Conservation (phyloP, 2,113 vertebrate genomes). For the Misgurnus mizolepis region DNA sequence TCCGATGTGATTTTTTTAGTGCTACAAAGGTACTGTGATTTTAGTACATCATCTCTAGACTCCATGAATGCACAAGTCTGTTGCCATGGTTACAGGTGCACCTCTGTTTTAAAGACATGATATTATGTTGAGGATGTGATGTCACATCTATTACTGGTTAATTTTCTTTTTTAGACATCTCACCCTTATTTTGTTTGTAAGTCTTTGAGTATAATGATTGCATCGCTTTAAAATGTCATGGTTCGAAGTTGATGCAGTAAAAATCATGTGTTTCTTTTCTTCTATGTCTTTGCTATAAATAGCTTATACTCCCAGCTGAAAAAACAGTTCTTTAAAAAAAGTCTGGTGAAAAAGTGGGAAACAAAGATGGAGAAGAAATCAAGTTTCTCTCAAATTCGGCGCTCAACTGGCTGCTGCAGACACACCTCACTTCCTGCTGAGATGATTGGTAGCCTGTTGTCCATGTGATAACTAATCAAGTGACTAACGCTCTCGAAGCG, state of each 20-base stretch:
- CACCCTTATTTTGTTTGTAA: neutral
- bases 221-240: constrained; percentile 34
- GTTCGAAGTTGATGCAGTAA: constrained; percentile 1
- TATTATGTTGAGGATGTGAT: constrained; percentile 22
- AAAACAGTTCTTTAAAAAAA: constrained; percentile 11
- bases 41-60: neutral
- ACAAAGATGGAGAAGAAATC: constrained; percentile 20
- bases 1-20: constrained; percentile 14
- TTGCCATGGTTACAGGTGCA: constrained; percentile 27
- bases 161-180: constrained; percentile 6
- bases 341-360: constrained; percentile 32
- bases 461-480: constrained; percentile 98
- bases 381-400: constrained; percentile 76
- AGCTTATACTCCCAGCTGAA: constrained; percentile 25
- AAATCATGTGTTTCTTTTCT: constrained; percentile 15
- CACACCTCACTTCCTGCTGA: constrained; percentile 96
- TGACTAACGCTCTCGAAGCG: constrained; percentile 96
- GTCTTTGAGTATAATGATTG: constrained; percentile 32
- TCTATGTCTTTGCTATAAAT: constrained; percentile 4
- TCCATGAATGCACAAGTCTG: constrained; percentile 20
- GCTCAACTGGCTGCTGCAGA: constrained; percentile 93
- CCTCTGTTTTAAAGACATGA: neutral
- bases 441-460: constrained; percentile 96
- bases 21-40: constrained; percentile 13
- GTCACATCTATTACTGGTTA: constrained; percentile 8